Percentiles rank a stretch among this genome's conserved stretches.
These are phyloP conservation scores for Artibeus jamaicensis DNA, from an alignment of 2,797 vertebrate species.

Conservation along the genomic window DNA sequence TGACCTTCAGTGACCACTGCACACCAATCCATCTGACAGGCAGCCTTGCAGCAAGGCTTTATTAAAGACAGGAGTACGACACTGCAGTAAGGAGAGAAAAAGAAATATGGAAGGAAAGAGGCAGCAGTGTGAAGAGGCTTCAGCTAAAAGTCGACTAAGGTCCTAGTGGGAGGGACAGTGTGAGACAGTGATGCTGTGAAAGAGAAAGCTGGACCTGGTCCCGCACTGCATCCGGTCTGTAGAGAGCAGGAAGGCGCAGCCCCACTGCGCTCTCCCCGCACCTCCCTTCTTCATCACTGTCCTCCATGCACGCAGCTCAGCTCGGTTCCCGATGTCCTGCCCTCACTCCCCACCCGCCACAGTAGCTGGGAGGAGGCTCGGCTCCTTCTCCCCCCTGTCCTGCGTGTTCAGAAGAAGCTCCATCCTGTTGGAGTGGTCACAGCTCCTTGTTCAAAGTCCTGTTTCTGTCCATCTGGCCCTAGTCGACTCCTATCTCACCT, in stretches of 20 bases:
- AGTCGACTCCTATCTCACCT: not conserved
- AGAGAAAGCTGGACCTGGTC: not conserved
- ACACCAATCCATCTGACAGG: not conserved
- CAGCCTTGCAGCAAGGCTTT: not conserved
- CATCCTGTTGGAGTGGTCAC: not conserved
- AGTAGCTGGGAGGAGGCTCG: not conserved
- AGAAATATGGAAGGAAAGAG: not conserved
- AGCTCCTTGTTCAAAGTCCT: not conserved
- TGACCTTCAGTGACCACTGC: slow-evolving; percentile 22
- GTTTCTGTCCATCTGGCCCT: not conserved
- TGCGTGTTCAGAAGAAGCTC: not conserved
- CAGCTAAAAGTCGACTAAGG: not conserved
- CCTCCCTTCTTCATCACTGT: not conserved
- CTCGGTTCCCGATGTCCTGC: not conserved
- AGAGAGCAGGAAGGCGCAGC: not conserved
- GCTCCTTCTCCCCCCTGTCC: not conserved
- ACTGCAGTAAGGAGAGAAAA: not conserved
- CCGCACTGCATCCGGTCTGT: not conserved
- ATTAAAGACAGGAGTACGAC: not conserved
- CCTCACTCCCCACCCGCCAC: rapidly evolving
- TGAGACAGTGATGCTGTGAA: not conserved
- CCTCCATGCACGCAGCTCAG: not conserved
- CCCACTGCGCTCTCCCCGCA: not conserved
- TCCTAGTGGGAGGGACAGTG: not conserved
- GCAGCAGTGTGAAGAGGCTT: not conserved